phyloP scores from a whole-genome alignment of 2,113 vertebrate genomes.

The Heloderma charlesbogerti region DNA sequence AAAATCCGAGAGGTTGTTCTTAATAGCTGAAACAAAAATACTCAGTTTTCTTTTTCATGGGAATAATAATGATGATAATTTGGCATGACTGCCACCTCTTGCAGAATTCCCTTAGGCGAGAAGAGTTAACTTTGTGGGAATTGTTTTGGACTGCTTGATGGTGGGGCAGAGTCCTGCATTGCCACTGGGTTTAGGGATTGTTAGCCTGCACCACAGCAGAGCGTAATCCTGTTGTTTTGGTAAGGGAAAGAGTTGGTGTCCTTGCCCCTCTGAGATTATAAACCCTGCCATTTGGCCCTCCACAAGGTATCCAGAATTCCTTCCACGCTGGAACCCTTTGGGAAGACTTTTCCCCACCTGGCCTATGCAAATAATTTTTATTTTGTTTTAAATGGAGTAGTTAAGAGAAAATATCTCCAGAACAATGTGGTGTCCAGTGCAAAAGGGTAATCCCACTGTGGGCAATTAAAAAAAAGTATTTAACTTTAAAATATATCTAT shows the following conservation, averaged over 20 bases:
- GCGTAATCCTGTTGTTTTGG: background rate
- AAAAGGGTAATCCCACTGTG: background rate
- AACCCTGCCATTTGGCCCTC: background rate
- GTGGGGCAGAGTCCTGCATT: too few relatives aligned
- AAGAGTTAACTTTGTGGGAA: background rate
- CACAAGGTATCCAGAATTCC: background rate
- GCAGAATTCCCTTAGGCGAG: background rate
- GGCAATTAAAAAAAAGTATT: conserved; percentile 48
- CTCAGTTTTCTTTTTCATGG: background rate
- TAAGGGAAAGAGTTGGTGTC: background rate
- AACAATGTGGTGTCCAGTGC: background rate
- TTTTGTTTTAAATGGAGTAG: too few relatives aligned
- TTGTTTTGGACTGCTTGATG: conserved; percentile 27
- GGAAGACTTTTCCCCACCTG: background rate
- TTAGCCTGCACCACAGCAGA: background rate
- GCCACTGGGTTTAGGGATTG: background rate
- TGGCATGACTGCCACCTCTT: too few relatives aligned
- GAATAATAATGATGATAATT: background rate
- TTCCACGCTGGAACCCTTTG: background rate
- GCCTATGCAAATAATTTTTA: conserved; percentile 19
- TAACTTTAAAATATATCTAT: conserved; percentile 35
- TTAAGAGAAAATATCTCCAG: background rate
- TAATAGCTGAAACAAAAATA: background rate
- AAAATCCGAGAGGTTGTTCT: background rate
- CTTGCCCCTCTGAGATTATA: background rate